Evolutionary conservation across 2,888 invertebrate species (phyloP).

Genomic region (Amaurobius ferox): DNA sequence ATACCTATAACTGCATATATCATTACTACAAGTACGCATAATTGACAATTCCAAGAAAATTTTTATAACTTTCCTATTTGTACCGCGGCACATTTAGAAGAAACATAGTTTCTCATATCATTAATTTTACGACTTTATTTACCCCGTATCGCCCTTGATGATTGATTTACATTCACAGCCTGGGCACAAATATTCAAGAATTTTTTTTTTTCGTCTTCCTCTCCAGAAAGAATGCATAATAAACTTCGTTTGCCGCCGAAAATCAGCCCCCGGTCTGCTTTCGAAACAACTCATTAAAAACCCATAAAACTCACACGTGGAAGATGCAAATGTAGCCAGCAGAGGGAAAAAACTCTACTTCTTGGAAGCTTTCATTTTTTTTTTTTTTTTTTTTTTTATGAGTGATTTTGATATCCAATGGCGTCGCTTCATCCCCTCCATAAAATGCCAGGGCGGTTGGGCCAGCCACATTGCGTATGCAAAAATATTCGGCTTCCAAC

Average conservation of each 20-base stretch:
- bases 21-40: too few species aligned
- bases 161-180: background rate
- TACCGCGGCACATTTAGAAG: too few species aligned
- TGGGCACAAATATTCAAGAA: background rate
- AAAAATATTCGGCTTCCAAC: slow-evolving; percentile 28
- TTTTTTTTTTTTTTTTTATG: background rate
- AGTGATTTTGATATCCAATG: slow-evolving; percentile 13
- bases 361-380: background rate
- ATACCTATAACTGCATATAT: too few species aligned
- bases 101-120: background rate
- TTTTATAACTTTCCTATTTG: too few species aligned
- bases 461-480: slow-evolving; percentile 37
- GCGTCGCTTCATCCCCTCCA: slow-evolving; percentile 4
- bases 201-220: background rate
- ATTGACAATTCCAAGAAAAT: too few species aligned
- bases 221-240: slow-evolving; percentile 1
- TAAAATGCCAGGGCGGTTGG: slow-evolving; percentile 28
- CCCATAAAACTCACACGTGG: slow-evolving; percentile 4
- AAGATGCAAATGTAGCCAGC: background rate
- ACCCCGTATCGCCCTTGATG: background rate
- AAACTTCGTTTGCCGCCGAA: background rate
- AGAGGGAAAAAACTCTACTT: background rate
- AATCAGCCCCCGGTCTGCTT: background rate
- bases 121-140: slow-evolving; percentile 10
- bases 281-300: background rate